Evolutionary conservation across 2,888 invertebrate genomes (phyloP), one percentile per base, ranked within the genome.

Genomic region (Apodemia mormo): DNA sequence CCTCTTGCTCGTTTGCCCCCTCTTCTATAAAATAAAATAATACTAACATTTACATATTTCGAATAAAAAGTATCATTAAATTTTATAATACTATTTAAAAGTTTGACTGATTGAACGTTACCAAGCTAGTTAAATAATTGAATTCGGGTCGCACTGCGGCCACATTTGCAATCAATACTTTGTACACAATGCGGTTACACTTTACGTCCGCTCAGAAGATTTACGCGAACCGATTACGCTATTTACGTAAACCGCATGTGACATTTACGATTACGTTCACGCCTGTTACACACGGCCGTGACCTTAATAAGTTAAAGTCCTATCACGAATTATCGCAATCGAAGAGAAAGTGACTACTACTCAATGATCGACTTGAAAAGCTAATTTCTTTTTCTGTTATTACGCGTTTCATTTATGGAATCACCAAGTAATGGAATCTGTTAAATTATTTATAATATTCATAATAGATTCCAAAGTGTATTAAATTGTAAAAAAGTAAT

Each of bases 251-350:
- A 79, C 81, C 80, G 81, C 80, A 83, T 81, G 82, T 79, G 79
- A 83, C 85, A 85, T 90, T 89, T 87, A 87, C 85, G 88, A 88
- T 84, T 81, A 82, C 80, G 80, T 80, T 81, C 84, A 85, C 86
- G 85, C 83, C 85, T 83, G 83, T 81, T 82, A 81, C 79, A 77
- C 73, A 77, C 77, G 82, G 77, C 84, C 85, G 73, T 87, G 88
- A 85, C 83, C 82, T 76, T 74, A 54, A 37, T 40, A 30, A 58
- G 58, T 33, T 58, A 12, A 30, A 33, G 29, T 12, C 9, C 29
- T 29, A 58, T 30, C 30, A 30, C 30, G 29, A 65, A n/a, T 37
- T 52, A 37, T 67, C 58, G 58, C 37, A 67, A 67, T 67, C 67
- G 22, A 67, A 76, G 73, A 77, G 79, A 79, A 79, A 79, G 79